Percentiles rank a stretch among this genome's conserved stretches.
Evolutionary conservation across 2,113 vertebrate genomes (phyloP).

Genomic region (Aspidoscelis tigris): DNA sequence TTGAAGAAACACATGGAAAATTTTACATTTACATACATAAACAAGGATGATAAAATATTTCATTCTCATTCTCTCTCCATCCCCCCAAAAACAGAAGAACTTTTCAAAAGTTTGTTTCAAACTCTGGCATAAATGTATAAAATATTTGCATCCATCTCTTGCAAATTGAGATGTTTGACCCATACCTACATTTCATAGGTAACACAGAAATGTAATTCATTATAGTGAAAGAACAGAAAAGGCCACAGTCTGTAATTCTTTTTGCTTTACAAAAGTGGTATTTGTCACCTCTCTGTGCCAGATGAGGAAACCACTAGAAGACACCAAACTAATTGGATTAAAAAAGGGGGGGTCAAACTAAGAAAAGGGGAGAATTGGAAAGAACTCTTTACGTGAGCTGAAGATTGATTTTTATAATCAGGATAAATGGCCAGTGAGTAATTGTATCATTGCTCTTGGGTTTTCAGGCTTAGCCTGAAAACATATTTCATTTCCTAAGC

Average conservation of each 20-base stretch:
- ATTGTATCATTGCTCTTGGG: slow-evolving; percentile 7
- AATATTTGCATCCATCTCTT: slow-evolving; percentile 34
- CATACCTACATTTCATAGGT: neutral
- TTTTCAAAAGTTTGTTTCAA: no score
- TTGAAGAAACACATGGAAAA: no score
- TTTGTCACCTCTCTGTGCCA: slow-evolving; percentile 24
- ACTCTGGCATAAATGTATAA: neutral
- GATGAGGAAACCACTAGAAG: slow-evolving; percentile 26
- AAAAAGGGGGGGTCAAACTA: slow-evolving; percentile 38
- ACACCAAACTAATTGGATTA: slow-evolving; percentile 30
- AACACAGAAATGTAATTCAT: slow-evolving; percentile 4
- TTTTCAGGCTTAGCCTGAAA: slow-evolving; percentile 38
- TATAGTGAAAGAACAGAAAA: neutral
- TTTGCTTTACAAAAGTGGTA: slow-evolving; percentile 39
- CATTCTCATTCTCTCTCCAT: neutral
- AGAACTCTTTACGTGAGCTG: slow-evolving; percentile 30
- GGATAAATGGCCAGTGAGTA: slow-evolving; percentile 24
- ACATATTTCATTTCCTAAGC: slow-evolving; percentile 32
- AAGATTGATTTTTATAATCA: slow-evolving; percentile 52
- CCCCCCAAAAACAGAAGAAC: no score
- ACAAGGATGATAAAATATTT: no score
- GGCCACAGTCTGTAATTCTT: no score
- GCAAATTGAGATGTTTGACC: fast-evolving
- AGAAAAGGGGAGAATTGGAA: slow-evolving; percentile 15
- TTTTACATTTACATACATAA: neutral